Evolutionary conservation across 2,888 invertebrate genomes (phyloP).

Genomic region (Tachystola acroxantha): DNA sequence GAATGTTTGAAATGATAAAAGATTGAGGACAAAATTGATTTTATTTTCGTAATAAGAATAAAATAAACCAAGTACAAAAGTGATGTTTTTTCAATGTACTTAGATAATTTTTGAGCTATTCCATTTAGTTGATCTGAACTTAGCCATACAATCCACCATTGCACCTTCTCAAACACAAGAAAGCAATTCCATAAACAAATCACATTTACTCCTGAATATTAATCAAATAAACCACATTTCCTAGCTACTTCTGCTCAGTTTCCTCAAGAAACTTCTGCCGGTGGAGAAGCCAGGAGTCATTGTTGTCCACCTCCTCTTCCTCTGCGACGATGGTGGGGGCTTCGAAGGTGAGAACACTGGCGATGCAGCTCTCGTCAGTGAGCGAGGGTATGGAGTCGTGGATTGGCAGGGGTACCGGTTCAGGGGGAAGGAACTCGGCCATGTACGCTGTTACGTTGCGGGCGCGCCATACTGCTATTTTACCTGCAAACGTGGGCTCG

Average conservation of each 20-base stretch:
- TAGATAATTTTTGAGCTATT: too few species aligned
- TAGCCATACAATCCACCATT: too few species aligned
- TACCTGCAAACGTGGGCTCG: slow-evolving; percentile 34
- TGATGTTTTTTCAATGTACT: too few species aligned
- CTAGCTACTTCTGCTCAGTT: slow-evolving; percentile 38
- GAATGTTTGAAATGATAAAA: too few species aligned
- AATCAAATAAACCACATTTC: too few species aligned
- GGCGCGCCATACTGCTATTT: slow-evolving; percentile 82
- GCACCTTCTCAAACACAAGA: too few species aligned
- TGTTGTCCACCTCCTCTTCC: slow-evolving; percentile 58
- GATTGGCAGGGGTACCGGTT: slow-evolving; percentile 81
- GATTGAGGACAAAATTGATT: too few species aligned
- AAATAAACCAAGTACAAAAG: too few species aligned
- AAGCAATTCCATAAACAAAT: too few species aligned
- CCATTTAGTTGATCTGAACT: too few species aligned
- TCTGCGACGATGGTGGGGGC: slow-evolving; percentile 42
- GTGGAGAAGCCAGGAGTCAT: slow-evolving; percentile 65
- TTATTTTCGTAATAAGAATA: too few species aligned
- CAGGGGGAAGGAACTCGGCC: slow-evolving; percentile 83
- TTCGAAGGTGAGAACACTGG: slow-evolving; percentile 63
- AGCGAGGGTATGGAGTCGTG: slow-evolving; percentile 80
- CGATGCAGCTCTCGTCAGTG: slow-evolving; percentile 46
- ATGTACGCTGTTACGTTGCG: slow-evolving; percentile 82
- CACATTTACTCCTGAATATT: too few species aligned
- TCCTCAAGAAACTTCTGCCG: slow-evolving; percentile 64